Conservation (phyloP, 2,888 invertebrate species). For the Cyclophora albipunctata region DNA sequence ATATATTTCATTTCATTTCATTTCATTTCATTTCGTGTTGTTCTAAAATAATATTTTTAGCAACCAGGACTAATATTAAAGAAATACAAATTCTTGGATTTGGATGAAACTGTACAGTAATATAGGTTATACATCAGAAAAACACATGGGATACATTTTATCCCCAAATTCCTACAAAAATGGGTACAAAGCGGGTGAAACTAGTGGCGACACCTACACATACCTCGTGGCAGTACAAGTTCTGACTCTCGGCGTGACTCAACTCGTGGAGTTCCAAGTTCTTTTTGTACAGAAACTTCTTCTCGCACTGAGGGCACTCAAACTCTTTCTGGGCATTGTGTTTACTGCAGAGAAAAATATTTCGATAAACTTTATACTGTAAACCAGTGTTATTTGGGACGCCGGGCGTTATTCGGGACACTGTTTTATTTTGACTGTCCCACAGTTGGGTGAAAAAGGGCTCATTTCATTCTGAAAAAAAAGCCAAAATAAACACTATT, state of each 20-base stretch:
- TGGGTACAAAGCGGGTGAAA: too few relatives aligned
- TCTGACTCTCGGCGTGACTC: slow-evolving; percentile 46
- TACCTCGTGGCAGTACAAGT: slow-evolving; percentile 58
- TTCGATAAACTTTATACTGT: not conserved
- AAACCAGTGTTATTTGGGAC: not conserved
- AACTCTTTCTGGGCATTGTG: slow-evolving; percentile 58
- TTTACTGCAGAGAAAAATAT: slow-evolving; percentile 33
- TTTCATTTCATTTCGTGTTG: too few relatives aligned
- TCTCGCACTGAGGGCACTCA: slow-evolving; percentile 45
- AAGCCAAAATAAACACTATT: not conserved
- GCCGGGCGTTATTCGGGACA: not conserved
- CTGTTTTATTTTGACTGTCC: not conserved
- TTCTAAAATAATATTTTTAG: too few relatives aligned
- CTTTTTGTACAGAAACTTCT: slow-evolving; percentile 57
- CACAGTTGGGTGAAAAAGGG: not conserved
- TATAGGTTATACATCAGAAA: too few relatives aligned
- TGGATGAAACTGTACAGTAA: too few relatives aligned
- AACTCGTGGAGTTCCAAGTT: slow-evolving; percentile 53
- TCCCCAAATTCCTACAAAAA: too few relatives aligned
- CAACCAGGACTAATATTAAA: too few relatives aligned
- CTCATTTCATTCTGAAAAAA: too few relatives aligned
- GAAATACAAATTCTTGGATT: too few relatives aligned
- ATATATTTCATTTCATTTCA: too few relatives aligned
- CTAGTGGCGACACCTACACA: too few relatives aligned
- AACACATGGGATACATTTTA: too few relatives aligned